Conservation (phyloP, 2,113 vertebrate species). For the Sinocyclocheilus maitianheensis region DNA sequence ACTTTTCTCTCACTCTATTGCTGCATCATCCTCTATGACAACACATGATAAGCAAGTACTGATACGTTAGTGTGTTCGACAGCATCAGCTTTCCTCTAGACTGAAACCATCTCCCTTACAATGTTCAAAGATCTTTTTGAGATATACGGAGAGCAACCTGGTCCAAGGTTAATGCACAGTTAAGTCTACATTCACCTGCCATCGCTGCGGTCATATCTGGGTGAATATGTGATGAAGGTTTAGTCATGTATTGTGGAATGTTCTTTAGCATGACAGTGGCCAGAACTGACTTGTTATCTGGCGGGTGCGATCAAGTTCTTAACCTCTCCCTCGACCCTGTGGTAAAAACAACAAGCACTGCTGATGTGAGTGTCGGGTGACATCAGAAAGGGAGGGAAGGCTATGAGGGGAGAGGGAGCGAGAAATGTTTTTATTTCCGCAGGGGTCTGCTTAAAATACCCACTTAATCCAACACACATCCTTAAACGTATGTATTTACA, state of each 20-base stretch:
- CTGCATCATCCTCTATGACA: neutral
- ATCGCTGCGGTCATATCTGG: conserved; percentile 58
- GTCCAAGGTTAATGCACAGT: neutral
- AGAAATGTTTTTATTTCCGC: conserved; percentile 8
- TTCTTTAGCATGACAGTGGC: conserved; percentile 66
- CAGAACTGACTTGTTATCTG: conserved; percentile 73
- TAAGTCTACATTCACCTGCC: conserved; percentile 57
- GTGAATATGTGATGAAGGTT: conserved; percentile 52
- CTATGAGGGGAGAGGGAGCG: conserved; percentile 18
- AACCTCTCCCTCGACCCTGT: conserved; percentile 72
- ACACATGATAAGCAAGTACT: conserved; percentile 17
- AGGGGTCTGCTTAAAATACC: conserved; percentile 53
- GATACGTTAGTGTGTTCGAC: neutral
- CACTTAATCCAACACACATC: conserved; percentile 53
- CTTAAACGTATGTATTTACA: conserved; percentile 51
- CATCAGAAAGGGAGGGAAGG: conserved; percentile 43
- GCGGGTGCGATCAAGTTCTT: conserved; percentile 75
- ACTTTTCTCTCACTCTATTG: neutral
- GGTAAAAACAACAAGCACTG: conserved; percentile 74
- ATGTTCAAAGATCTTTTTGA: neutral
- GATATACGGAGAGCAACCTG: neutral
- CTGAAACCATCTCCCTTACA: neutral
- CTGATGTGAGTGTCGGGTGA: conserved; percentile 70
- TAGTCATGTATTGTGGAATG: conserved; percentile 67
- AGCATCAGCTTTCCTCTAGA: neutral